Evolutionary conservation across 2,888 invertebrate species (phyloP).

Genomic region (Drosophila percnosoma): DNA sequence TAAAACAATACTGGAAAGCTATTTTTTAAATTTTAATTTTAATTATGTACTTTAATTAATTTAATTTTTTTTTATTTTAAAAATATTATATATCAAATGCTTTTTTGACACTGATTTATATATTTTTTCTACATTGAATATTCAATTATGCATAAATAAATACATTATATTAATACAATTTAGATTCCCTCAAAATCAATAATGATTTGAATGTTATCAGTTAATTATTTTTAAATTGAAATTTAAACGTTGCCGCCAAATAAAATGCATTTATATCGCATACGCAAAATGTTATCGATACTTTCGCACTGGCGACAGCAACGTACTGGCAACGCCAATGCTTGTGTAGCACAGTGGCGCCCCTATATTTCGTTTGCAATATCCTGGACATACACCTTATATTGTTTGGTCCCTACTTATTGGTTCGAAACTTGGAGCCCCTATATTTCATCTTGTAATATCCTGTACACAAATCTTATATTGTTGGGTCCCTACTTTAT

Average conservation of each 20-base stretch:
- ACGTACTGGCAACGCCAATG: conserved; percentile 23
- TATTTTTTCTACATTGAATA: background rate
- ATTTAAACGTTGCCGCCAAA: conserved; percentile 8
- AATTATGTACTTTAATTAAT: background rate
- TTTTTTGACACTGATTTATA: background rate
- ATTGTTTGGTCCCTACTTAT: rapidly evolving
- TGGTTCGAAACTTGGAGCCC: background rate
- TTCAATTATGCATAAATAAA: background rate
- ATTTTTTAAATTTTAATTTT: background rate
- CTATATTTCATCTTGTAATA: background rate
- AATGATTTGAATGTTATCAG: background rate
- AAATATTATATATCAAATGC: background rate
- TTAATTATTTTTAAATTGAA: background rate
- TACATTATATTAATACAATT: background rate
- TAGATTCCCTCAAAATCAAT: background rate
- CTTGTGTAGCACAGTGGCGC: conserved; percentile 15
- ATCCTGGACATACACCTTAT: too few relatives aligned
- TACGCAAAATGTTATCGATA: conserved; percentile 5
- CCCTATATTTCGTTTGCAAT: conserved; percentile 1
- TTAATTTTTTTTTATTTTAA: background rate
- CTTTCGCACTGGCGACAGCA: rapidly evolving
- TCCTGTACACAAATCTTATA: background rate
- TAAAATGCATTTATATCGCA: background rate
- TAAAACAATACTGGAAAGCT: background rate
- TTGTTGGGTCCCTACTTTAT: rapidly evolving